Evolutionary conservation across 2,888 invertebrate species (phyloP).

Genomic region (Scaptomyza tumidula): DNA sequence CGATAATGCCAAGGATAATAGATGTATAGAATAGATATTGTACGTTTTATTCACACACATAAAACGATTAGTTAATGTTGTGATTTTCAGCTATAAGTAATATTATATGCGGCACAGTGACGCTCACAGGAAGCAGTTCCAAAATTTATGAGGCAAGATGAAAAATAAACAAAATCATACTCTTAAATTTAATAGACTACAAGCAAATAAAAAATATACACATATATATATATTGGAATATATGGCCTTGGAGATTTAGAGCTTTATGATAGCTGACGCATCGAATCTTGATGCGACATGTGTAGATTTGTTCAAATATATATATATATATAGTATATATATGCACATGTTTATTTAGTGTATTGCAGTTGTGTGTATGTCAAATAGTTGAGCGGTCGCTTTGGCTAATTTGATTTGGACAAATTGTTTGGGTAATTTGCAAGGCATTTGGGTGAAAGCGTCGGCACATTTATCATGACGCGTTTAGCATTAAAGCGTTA

Average conservation of each 20-base stretch:
- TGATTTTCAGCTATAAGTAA: neutral
- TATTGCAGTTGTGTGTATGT: too few relatives aligned
- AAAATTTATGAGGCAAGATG: slow-evolving; percentile 5
- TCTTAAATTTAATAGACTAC: slow-evolving; percentile 4
- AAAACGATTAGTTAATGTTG: slow-evolving; percentile 7
- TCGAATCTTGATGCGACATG: slow-evolving; percentile 6
- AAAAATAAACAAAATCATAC: neutral
- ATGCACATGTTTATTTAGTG: slow-evolving; percentile 4
- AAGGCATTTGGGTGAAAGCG: slow-evolving; percentile 65
- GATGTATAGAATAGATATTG: too few relatives aligned
- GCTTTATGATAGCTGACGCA: slow-evolving; percentile 51
- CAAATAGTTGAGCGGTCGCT: slow-evolving; percentile 24
- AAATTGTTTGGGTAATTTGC: slow-evolving; percentile 74
- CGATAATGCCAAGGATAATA: too few relatives aligned
- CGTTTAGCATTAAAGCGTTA: slow-evolving; percentile 42
- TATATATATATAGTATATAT: neutral
- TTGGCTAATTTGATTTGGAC: slow-evolving; percentile 55
- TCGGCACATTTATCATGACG: slow-evolving; percentile 66
- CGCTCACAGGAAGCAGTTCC: slow-evolving; percentile 4
- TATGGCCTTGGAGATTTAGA: slow-evolving; percentile 36
- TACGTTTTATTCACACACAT: too few relatives aligned
- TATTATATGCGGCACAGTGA: slow-evolving; percentile 1
- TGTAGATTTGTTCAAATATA: neutral
- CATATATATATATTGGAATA: slow-evolving; percentile 6
- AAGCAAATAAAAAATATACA: too few relatives aligned